A percentile compares a stretch with the other conserved stretches of the same genome.
Evolutionary conservation across 2,113 vertebrate genomes (phyloP).

Genomic region (Corythoichthys haematopterus): DNA sequence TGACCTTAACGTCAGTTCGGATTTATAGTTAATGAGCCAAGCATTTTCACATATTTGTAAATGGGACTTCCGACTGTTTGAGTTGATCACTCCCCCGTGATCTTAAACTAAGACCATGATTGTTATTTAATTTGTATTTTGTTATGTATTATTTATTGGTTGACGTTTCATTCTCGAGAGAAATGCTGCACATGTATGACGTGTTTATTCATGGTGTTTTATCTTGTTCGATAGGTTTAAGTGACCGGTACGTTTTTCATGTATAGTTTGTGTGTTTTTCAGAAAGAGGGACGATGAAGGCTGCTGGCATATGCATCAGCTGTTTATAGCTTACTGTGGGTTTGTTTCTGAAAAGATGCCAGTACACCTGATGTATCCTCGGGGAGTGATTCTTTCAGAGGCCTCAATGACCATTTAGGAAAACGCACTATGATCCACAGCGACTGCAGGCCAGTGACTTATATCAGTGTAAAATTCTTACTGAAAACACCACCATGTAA

Average conservation of each 20-base stretch:
- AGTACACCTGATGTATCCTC: conserved; percentile 32
- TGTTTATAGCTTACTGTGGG: conserved; percentile 38
- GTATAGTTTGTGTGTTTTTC: conserved; percentile 34
- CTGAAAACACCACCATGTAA: not conserved
- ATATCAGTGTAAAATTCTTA: not conserved
- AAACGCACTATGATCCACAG: not conserved
- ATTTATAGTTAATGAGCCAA: conserved; percentile 22
- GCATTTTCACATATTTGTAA: conserved; percentile 50
- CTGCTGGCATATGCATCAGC: conserved; percentile 34
- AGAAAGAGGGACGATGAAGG: conserved; percentile 25
- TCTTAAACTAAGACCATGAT: conserved; percentile 57
- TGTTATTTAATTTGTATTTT: conserved; percentile 67
- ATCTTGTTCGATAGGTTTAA: conserved; percentile 40
- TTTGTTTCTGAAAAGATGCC: conserved; percentile 23
- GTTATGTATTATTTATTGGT: conserved; percentile 64
- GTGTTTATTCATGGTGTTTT: conserved; percentile 54
- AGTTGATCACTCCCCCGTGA: conserved; percentile 44
- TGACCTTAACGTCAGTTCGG: conserved; percentile 10
- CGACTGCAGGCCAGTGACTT: conserved; percentile 18
- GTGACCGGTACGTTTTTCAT: conserved; percentile 45
- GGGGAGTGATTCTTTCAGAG: conserved; percentile 48
- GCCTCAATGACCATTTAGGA: conserved; percentile 4
- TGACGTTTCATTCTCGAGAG: conserved; percentile 42
- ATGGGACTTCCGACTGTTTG: conserved; percentile 50
- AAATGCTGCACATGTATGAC: conserved; percentile 58